Base-by-base conservation (phyloP, 2,888 invertebrate species). In the Patella pellucida region DNA sequence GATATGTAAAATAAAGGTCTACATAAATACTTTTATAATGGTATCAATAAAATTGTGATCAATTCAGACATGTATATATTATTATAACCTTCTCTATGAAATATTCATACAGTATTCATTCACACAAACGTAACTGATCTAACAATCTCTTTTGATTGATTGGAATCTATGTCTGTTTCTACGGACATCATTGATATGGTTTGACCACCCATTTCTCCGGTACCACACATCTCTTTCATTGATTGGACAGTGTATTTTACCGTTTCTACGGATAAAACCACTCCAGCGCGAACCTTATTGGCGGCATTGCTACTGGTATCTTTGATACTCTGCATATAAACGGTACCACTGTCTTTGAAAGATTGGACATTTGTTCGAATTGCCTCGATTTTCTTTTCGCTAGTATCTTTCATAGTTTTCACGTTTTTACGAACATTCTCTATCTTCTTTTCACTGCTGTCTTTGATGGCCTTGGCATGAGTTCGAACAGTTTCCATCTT, bases 191-290 rank as follows among this genome's bases (percentile, higher is more conserved):
- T 87, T 19, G 90, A 90, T 7, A 90, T 83, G 7, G 90, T 90
- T 68, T 89, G 88, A 0, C 82, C 79, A 5, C 88, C 86, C 85
- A 90, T 87, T 69, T 89, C 88, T 14, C 90, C 88, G 0, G 89
- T 88, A 16, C 89, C 88, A 76, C 90, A 90, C 27, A 90, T 85
- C 79, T 89, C 89, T 69, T 87, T 87, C 79, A 90, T 86, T 54
- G 89, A 89, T 83, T 86, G 87, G 15, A 88, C 86, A 27, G 86
- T 85, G 77, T 83, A 87, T 76, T 89, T 89, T 52, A 89, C 87
- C 73, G 88, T 85, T 74, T 88, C 88, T 77, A 89, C 85, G 15
- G 88, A 87, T 68, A 86, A 76, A 2, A 83, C 88, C 12, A 89
- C 84, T 41, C 89, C 88, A 31, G 86, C 86, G 73, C 82, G 84